Evolutionary conservation across 2,888 invertebrate species (phyloP).

Genomic region (Napeogenes inachia): DNA sequence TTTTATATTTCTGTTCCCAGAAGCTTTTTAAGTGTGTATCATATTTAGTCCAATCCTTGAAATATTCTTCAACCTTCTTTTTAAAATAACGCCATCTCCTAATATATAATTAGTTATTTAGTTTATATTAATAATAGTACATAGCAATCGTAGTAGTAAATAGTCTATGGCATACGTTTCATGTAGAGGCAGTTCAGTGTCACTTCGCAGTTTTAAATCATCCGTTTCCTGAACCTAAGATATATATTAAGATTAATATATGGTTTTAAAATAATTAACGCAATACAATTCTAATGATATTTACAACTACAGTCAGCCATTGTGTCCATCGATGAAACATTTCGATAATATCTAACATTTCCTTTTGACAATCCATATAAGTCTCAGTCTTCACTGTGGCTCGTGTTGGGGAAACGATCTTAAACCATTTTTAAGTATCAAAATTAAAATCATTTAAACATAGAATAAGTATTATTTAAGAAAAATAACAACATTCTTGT

Average conservation of each 20-base stretch:
- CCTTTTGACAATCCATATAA: conserved; percentile 52
- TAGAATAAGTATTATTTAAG: background rate
- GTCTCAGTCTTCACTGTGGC: conserved; percentile 48
- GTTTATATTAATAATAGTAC: background rate
- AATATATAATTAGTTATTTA: background rate
- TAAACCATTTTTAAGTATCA: conserved; percentile 11
- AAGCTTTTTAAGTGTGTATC: conserved; percentile 51
- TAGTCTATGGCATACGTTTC: conserved; percentile 41
- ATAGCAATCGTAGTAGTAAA: background rate
- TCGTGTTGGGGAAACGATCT: conserved; percentile 58
- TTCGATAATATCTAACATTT: conserved; percentile 58
- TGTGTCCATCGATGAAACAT: conserved; percentile 65
- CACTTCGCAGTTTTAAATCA: conserved; percentile 34
- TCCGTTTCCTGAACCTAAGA: conserved; percentile 56
- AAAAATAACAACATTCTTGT: conserved; percentile 51
- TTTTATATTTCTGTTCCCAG: conserved; percentile 58
- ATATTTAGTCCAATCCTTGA: conserved; percentile 58
- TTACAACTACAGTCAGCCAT: conserved; percentile 59
- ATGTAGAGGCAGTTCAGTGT: conserved; percentile 34
- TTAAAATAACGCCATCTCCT: conserved; percentile 61
- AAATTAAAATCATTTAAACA: background rate
- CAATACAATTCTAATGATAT: conserved; percentile 26
- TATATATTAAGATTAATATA: background rate
- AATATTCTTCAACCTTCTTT: conserved; percentile 47
- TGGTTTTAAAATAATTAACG: too few species aligned